These are phyloP conservation scores for Rugalucina vietnamica DNA, from an alignment of 2,888 invertebrate genomes.

Conservation along the genomic window DNA sequence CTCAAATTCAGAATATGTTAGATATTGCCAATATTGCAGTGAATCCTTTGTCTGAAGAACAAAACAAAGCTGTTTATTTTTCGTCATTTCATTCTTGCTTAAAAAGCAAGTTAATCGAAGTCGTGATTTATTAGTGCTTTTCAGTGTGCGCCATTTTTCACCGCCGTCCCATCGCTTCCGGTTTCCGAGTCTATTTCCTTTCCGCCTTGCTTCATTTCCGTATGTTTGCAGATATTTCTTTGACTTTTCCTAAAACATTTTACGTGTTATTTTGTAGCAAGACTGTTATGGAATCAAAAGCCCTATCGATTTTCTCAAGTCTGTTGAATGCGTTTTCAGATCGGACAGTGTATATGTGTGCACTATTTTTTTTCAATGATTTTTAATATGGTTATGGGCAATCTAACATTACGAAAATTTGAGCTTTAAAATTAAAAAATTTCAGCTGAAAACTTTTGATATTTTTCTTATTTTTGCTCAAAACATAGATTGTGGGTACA, in stretches of 20 bases:
- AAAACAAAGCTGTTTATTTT: neutral
- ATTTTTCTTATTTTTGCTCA: no score
- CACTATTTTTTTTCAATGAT: no score
- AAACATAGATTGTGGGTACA: no score
- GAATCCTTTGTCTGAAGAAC: neutral
- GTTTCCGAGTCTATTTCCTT: conserved; percentile 65
- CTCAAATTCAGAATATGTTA: no score
- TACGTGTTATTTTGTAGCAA: conserved; percentile 51
- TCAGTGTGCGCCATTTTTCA: conserved; percentile 64
- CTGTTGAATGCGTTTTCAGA: no score
- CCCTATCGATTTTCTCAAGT: no score
- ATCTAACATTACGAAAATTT: no score
- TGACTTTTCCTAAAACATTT: conserved; percentile 62
- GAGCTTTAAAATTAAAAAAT: no score
- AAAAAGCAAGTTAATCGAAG: conserved; percentile 19
- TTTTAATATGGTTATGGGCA: no score
- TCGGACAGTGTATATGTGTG: no score
- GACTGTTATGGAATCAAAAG: neutral
- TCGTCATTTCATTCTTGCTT: neutral
- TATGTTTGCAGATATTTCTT: conserved; percentile 52
- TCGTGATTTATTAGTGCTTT: conserved; percentile 56
- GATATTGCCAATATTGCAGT: neutral
- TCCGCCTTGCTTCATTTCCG: conserved; percentile 65
- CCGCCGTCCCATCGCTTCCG: conserved; percentile 62
- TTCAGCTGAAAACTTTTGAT: no score